phyloP scores from a whole-genome alignment of 2,888 invertebrate genomes.

The Himalopsyche anomala region DNA sequence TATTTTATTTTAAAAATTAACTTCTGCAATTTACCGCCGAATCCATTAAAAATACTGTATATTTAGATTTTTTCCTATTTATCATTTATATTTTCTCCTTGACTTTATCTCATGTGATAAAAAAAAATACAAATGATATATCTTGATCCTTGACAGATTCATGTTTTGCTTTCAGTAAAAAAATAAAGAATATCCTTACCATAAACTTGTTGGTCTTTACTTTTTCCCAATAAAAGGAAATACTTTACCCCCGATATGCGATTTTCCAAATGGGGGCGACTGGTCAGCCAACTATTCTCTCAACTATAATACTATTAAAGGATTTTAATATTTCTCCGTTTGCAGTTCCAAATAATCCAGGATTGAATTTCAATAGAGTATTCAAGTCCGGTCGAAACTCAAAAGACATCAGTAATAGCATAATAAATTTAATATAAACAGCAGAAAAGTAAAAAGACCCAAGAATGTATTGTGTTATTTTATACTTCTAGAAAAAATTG shows the following conservation, averaged over 20 bases:
- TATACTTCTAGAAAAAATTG: neutral
- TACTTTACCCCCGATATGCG: neutral
- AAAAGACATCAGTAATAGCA: slow-evolving; percentile 47
- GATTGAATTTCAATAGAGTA: slow-evolving; percentile 57
- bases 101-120: no score
- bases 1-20: no score
- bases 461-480: neutral
- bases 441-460: neutral
- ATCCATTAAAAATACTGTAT: no score
- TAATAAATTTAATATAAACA: slow-evolving; percentile 49
- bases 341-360: slow-evolving; percentile 55
- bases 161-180: no score
- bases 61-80: no score
- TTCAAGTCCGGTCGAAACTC: slow-evolving; percentile 47
- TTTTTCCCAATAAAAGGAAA: no score
- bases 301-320: slow-evolving; percentile 56
- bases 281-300: slow-evolving; percentile 41
- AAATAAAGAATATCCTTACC: no score
- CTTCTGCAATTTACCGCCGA: no score
- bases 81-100: no score
- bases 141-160: no score
- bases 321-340: slow-evolving; percentile 59
- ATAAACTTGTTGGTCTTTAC: no score
- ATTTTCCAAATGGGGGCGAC: neutral
- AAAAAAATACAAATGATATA: no score